Evolutionary conservation across 2,113 vertebrate genomes (phyloP).

Genomic region (Cariama cristata): DNA sequence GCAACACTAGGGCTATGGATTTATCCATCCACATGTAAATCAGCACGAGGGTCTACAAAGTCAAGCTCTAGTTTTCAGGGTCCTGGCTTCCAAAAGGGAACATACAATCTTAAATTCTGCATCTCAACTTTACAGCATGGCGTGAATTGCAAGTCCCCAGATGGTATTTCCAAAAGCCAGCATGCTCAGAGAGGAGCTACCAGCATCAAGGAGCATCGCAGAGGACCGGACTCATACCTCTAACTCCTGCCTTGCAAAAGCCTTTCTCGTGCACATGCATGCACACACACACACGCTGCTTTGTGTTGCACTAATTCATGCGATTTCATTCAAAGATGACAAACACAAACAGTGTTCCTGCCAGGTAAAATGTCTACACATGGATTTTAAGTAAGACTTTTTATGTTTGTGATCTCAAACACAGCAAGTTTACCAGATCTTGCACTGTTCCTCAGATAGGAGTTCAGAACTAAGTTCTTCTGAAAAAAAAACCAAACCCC

Average conservation of each 20-base stretch:
- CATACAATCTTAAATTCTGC: background rate
- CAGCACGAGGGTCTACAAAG: background rate
- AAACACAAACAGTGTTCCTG: background rate
- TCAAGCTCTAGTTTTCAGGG: background rate
- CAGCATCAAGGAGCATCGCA: background rate
- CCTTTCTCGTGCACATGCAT: rapidly evolving
- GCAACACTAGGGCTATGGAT: background rate
- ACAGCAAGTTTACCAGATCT: background rate
- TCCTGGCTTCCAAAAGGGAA: background rate
- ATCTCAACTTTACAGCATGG: background rate
- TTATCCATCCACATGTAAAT: background rate
- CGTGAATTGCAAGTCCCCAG: background rate
- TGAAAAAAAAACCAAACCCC: background rate
- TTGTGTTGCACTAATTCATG: background rate
- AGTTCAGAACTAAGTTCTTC: background rate
- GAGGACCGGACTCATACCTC: background rate
- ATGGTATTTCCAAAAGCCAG: background rate
- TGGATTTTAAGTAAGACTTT: background rate
- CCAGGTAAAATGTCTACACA: rapidly evolving
- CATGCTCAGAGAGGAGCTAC: background rate
- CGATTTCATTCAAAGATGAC: background rate
- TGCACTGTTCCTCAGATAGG: background rate
- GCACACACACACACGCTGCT: rapidly evolving
- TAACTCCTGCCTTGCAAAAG: background rate
- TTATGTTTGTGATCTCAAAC: background rate